Evolutionary conservation across 2,888 invertebrate species (phyloP), one percentile per base, ranked within the genome.

Genomic region (Amaurobius ferox): DNA sequence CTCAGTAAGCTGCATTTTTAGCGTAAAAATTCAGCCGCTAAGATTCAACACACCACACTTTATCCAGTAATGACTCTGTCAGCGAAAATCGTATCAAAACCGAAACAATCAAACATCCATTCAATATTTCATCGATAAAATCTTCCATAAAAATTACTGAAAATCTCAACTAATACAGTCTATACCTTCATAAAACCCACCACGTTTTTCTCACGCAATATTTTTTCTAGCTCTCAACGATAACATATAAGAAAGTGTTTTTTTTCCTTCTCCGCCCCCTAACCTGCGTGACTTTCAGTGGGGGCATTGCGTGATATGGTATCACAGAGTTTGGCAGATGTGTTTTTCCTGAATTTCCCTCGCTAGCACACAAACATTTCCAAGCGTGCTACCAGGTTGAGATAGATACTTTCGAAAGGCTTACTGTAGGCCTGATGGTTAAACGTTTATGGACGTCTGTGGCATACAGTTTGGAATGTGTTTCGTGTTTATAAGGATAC

Each of bases 281-380:
- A 5, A 32, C 35, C 40, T 64, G 68, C 68, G 68, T 68, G 68
- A 68, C 68, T 68, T 40, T 11, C 35, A 1, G 1, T 16, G 23
- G 35, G 28, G 40, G 68, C 28, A 6, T 68, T 28, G 39, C 68
- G 68, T 68, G 68, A 68, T 26, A 35, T 32, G 68, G 68, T 68
- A 68, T 68, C 68, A 35, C 40, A 35, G 40, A 35, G 32, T n/a
- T 28, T 40, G 68, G 68, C 68, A 68, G 68, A 35, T 68, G 68
- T 19, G 28, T 28, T 32, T 26, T 40, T 35, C 68, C 5, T 68
- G 23, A 68, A 32, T 28, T 39, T 68, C 40, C 40, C 68, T 68
- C 68, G 40, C 68, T 16, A 28, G 23, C 55, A 55, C 55, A 19
- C 19, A 55, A 55, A 55, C 55, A 16, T 23, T 55, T 55, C 35